phyloP scores from a whole-genome alignment of 2,888 invertebrate genomes.

The Oithona nana region DNA sequence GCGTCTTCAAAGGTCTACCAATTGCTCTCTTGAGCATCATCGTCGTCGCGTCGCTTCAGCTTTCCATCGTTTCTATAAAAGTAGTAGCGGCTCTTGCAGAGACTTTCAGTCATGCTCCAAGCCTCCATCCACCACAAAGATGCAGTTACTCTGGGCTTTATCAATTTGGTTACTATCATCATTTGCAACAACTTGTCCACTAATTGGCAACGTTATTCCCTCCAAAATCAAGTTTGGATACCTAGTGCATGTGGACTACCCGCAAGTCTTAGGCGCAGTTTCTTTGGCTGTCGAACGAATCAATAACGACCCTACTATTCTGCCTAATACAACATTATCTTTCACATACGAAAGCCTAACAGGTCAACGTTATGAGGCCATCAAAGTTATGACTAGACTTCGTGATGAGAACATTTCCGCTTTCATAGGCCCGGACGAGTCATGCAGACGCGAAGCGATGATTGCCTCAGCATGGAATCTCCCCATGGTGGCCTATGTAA shows the following conservation, averaged over 20 bases:
- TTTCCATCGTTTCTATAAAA: too few relatives aligned
- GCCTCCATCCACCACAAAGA: too few relatives aligned
- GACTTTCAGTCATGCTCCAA: too few relatives aligned
- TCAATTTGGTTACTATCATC: too few relatives aligned
- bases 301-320: neutral
- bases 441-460: neutral
- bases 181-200: too few relatives aligned
- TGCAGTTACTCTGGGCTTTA: too few relatives aligned
- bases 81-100: too few relatives aligned
- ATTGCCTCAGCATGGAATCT: neutral
- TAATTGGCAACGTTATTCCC: too few relatives aligned
- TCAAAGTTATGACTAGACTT: too few relatives aligned
- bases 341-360: neutral
- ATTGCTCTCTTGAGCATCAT: too few relatives aligned
- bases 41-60: too few relatives aligned
- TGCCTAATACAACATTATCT: neutral
- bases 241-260: neutral
- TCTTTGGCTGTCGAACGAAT: neutral
- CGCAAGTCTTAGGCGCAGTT: neutral
- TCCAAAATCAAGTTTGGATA: neutral
- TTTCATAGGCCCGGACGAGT: neutral
- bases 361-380: neutral
- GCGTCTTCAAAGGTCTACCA: too few relatives aligned
- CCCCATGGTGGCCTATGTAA: neutral
- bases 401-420: neutral